Evolutionary conservation across 2,888 invertebrate species (phyloP).

Genomic region (Zele albiditarsus): DNA sequence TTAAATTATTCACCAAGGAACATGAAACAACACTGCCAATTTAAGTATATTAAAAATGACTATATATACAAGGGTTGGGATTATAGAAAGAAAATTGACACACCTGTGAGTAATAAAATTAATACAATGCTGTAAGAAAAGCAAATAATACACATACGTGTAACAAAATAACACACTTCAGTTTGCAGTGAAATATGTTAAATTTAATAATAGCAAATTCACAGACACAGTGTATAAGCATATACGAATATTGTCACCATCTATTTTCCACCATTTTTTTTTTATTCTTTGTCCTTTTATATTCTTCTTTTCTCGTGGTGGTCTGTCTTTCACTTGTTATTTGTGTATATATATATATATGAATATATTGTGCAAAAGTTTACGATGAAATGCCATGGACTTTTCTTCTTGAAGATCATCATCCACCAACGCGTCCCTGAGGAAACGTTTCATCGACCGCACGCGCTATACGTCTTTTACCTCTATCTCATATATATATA

Average conservation of each 20-base stretch:
- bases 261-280: constrained; percentile 34
- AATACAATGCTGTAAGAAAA: too few relatives aligned
- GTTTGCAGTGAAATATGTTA: too few relatives aligned
- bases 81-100: too few relatives aligned
- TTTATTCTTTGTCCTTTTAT: constrained; percentile 1
- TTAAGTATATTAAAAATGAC: too few relatives aligned
- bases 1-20: too few relatives aligned
- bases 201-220: too few relatives aligned
- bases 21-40: too few relatives aligned
- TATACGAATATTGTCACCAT: not conserved
- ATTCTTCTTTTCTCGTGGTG: not conserved
- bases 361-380: not conserved
- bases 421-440: constrained; percentile 49
- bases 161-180: too few relatives aligned
- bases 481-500: constrained; percentile 42
- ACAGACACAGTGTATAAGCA: too few relatives aligned
- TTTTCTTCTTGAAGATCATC: constrained; percentile 27
- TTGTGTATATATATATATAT: not conserved
- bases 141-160: too few relatives aligned
- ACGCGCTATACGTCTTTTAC: constrained; percentile 51
- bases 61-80: too few relatives aligned
- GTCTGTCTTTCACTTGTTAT: not conserved
- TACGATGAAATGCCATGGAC: constrained; percentile 4
- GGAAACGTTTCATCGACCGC: constrained; percentile 57
- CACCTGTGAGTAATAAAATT: too few relatives aligned